Base-by-base conservation (phyloP, 2,888 invertebrate genomes). In the Leptura quadrifasciata region DNA sequence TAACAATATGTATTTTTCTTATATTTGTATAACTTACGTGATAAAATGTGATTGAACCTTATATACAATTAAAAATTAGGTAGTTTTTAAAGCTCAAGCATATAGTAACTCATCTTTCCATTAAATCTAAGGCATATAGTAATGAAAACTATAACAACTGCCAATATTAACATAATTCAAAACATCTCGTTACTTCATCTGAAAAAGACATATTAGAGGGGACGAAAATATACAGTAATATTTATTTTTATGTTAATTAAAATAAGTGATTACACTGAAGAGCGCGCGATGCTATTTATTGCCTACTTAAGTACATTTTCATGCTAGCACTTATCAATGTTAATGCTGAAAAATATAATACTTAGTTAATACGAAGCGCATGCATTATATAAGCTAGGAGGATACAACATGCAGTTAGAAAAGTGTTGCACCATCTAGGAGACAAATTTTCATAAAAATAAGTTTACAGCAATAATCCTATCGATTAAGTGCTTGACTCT, bases 1-100 rank as follows among this genome's bases (percentile, higher is more conserved):
- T 21, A 68, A 54, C 68, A 68, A 68, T 55, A 55, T 55, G 31
- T 68, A 68, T 68, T 68, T 68, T 68, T 31, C 5, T 68, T 68
- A 27, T 67, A n/a, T 6, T 47, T 15, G 12, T 47, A 12, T 47
- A n/a, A 67, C 31, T 55, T 24, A 68, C 10, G 17, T 68, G 55
- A 68, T 52, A 65, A 20, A 52, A 12, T 47, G 52, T 21, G 47
- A 65, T 47, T 47, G 24, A 21, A 47, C 47, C 47, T 47, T 68
- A 31, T 57, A 68, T 68, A 68, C 68, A 57, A 31, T 55, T 12
- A 57, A 27, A 9, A 12, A 35, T 15, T n/a, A 47, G 0, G 15
- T 1, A 47, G 47, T 47, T 67, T 54, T 52, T 67, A 20, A 54
- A 52, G 3, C 20, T 9, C 17, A 67, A 67, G 61, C 39, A 20